phyloP scores from a whole-genome alignment of 2,888 invertebrate genomes.

The Lysandra coridon region DNA sequence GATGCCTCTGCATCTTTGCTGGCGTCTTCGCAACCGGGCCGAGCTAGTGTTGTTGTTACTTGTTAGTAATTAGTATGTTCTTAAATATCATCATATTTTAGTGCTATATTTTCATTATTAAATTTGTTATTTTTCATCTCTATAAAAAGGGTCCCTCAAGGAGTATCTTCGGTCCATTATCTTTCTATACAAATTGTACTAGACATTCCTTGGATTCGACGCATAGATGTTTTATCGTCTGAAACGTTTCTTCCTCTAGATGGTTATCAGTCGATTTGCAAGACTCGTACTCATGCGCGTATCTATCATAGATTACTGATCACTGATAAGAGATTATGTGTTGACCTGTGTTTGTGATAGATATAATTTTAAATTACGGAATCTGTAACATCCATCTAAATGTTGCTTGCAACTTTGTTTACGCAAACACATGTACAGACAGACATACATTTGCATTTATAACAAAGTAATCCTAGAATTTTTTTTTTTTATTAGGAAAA shows the following conservation, averaged over 20 bases:
- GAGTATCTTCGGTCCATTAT: neutral
- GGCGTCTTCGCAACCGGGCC: neutral
- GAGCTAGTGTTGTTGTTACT: neutral
- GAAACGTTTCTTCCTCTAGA: neutral
- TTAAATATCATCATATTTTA: neutral
- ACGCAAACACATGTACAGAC: neutral
- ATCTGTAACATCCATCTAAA: neutral
- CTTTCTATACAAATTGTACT: neutral
- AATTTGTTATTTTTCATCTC: neutral
- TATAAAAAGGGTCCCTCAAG: neutral
- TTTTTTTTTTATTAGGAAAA: too few relatives aligned
- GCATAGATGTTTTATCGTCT: neutral
- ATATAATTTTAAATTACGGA: neutral
- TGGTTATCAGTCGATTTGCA: conserved; percentile 2
- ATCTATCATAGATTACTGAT: neutral
- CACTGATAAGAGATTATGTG: neutral
- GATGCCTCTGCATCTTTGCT: neutral
- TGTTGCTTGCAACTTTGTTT: neutral
- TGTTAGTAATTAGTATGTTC: neutral
- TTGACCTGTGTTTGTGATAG: neutral
- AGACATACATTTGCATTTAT: too few relatives aligned
- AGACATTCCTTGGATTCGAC: neutral
- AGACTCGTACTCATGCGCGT: neutral
- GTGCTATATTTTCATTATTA: neutral
- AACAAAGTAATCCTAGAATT: too few relatives aligned